A percentile compares a stretch with the other conserved stretches of the same genome.
Conservation (phyloP, 1,140 invertebrate species). For the Euwallacea similis region DNA sequence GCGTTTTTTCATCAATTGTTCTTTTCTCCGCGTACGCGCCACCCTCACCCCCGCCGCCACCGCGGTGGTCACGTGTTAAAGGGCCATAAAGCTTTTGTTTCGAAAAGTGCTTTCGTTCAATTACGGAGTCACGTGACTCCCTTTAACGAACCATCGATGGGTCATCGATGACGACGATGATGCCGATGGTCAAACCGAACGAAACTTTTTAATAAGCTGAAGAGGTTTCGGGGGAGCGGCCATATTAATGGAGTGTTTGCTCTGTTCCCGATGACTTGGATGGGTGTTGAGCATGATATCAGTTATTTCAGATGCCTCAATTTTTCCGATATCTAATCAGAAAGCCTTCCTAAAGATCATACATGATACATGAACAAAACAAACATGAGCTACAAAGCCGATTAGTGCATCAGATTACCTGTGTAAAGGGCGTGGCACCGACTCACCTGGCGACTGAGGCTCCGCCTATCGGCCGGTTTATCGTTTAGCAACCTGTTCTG, state of each 20-base stretch:
- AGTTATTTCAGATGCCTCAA: not conserved
- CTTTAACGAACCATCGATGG: constrained; percentile 28
- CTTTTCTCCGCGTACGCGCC: not conserved
- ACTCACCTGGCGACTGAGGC: constrained; percentile 26
- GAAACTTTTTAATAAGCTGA: constrained; percentile 30
- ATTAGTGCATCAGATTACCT: constrained; percentile 24
- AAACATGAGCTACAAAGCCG: not conserved
- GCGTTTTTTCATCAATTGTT: too few species aligned
- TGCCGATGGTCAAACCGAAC: constrained; percentile 6
- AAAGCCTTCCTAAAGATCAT: too few species aligned
- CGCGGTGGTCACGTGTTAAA: constrained; percentile 27
- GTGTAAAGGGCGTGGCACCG: constrained; percentile 22
- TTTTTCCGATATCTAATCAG: not conserved
- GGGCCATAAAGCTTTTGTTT: constrained; percentile 33
- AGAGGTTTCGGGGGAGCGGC: constrained; percentile 20
- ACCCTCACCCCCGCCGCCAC: not conserved
- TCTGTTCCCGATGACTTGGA: not conserved
- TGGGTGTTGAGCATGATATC: constrained; percentile 13
- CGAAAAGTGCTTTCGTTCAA: constrained; percentile 34
- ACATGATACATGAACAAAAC: too few species aligned
- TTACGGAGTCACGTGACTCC: constrained; percentile 32
- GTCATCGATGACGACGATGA: constrained; percentile 12
- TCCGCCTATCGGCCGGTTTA: constrained; percentile 28
- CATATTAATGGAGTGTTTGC: constrained; percentile 19
- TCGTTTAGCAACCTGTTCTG: constrained; percentile 46